These are phyloP conservation scores for Ceratina calcarata DNA, from an alignment of 1,140 invertebrate genomes.

Conservation along the genomic window DNA sequence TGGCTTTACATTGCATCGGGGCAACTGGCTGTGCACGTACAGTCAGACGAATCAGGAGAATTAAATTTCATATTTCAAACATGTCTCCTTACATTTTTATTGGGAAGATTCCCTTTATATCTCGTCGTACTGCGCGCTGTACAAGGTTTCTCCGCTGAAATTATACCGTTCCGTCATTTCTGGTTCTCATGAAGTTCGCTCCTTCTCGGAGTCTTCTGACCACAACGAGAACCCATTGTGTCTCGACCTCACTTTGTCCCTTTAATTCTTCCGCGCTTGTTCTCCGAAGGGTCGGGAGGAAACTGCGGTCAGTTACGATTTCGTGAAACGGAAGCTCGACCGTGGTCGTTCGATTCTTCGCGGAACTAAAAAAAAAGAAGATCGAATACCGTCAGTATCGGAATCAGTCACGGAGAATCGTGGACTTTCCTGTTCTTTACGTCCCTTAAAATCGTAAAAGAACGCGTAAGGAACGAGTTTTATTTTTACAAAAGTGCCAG, in stretches of 20 bases:
- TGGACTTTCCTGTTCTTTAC: not conserved
- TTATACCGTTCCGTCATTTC: not conserved
- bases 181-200: slow-evolving; percentile 19
- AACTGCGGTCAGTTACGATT: slow-evolving; percentile 18
- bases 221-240: slow-evolving; percentile 50
- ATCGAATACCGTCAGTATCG: not conserved
- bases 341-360: slow-evolving; percentile 5
- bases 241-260: slow-evolving; percentile 46
- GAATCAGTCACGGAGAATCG: not conserved
- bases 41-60: no score
- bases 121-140: slow-evolving; percentile 7
- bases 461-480: no score
- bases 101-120: no score
- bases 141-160: no score
- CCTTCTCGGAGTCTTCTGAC: not conserved
- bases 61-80: no score
- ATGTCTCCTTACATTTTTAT: no score
- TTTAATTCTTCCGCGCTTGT: slow-evolving; percentile 56
- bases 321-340: slow-evolving; percentile 18
- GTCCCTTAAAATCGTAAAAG: not conserved
- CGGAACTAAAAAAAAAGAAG: not conserved
- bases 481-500: no score
- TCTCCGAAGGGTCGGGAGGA: slow-evolving; percentile 1
- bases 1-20: no score
- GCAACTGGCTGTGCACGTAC: no score